These are phyloP conservation scores for Chloropsis cyanopogon DNA, from an alignment of 2,113 vertebrate species.

Conservation along the genomic window DNA sequence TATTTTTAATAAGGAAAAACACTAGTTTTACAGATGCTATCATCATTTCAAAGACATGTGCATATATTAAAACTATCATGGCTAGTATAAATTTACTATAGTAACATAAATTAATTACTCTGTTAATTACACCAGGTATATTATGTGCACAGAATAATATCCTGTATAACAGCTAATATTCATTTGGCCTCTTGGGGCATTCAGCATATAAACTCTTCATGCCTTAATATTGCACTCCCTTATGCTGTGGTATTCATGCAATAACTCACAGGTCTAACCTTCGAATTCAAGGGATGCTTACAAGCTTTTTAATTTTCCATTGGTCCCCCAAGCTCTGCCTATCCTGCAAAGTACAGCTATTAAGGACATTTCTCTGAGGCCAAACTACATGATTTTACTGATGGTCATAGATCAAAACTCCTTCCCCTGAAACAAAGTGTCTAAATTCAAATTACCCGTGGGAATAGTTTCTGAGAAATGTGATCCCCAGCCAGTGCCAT, in stretches of 20 bases:
- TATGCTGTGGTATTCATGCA: background rate
- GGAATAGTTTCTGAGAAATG: background rate
- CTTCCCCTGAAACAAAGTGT: background rate
- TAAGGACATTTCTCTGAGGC: background rate
- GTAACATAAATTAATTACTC: background rate
- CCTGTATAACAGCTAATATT: background rate
- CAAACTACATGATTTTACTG: background rate
- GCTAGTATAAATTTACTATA: background rate
- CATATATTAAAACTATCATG: background rate
- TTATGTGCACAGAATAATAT: background rate
- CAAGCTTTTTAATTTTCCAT: background rate
- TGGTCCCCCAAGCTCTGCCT: background rate
- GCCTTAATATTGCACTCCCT: background rate
- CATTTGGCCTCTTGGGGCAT: background rate
- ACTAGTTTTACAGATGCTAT: background rate
- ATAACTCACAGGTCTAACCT: constrained; percentile 8
- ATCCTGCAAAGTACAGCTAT: background rate
- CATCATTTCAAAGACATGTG: background rate
- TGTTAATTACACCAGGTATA: constrained; percentile 9
- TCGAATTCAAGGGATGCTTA: background rate
- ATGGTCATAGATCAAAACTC: background rate
- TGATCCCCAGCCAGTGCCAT: background rate
- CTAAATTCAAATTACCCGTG: background rate
- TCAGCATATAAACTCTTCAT: background rate
- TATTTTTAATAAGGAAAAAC: background rate